Evolutionary conservation across 2,113 vertebrate species (phyloP), one percentile per base, ranked within the genome.

Genomic region (Ailurus styani): DNA sequence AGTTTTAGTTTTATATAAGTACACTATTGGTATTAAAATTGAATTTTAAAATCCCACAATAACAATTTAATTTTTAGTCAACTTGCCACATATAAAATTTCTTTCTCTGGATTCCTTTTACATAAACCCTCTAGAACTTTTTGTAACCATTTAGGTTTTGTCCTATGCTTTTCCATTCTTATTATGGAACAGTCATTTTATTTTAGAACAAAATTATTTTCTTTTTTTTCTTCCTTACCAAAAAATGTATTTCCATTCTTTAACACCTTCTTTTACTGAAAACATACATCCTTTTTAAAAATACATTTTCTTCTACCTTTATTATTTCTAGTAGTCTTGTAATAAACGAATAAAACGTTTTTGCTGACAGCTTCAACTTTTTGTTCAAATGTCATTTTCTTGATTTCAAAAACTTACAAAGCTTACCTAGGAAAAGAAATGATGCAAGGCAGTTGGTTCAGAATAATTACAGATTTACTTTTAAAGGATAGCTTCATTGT

Each of bases 381-480:
- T 37, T 37, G 66, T 70, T 70, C 72, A 75, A 73, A 73, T 27
- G 13, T 27, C 40, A 27, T 89, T 77, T 68, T 81, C 90, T 96
- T 82, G 91, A 81, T 96, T 75, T 94, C 68, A 60, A 96, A 52
- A 77, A 50, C 68, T 78, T 45, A 83, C 45, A 86, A 89, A 97
- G 60, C 55, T 84, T 96, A 75, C 77, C 68, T 66, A 86, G 81
- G 66, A 96, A 78, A 90, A 70, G 60, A 90, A 95, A 93, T 77
- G 47, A 90, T 79, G 47, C 8, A 64, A 96, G 52, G 27, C 31
- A 45, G 34, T 96, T 87, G 57, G 72, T 90, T 78, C 7, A 66
- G 81, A 91, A 95, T 95, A 96, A 97, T 93, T 95, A 84, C 47
- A 88, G 75, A 93, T 90, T 79, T 90, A 82, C 40, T 93, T 34